Base-by-base conservation (phyloP, 2,113 vertebrate species). In the Corvus hawaiiensis region DNA sequence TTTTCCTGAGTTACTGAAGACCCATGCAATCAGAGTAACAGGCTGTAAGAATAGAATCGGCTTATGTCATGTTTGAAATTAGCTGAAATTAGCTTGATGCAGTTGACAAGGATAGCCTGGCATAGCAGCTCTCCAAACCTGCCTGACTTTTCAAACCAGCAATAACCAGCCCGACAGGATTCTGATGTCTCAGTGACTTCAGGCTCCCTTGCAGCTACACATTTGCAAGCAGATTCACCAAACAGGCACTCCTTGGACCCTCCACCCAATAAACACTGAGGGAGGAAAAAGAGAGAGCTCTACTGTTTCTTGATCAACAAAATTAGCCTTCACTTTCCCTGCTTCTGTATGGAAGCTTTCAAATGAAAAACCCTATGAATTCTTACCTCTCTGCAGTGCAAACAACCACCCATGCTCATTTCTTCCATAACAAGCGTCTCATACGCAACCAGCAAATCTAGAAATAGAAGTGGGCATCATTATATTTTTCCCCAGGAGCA, bases 11-110 rank as follows among this genome's bases (percentile, higher is more conserved):
- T 91, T 92, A 55, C 72, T 51, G 24, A 83, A 76, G 72, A 27
- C 59, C 35, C 30, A 3, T 74, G 73, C 76, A 52, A 61, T 27
- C 48, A 76, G 71, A 37, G 30, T 44, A 80, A 73, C 23, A 86
- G 59, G 33, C 75, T 88, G 15, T 85, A 90, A 89, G 84, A 96
- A 90, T 11, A 93, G 59, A 43, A 83, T 48, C 78, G 56, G 39
- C 9, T 95, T 79, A 43, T 89, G 62, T 56, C 82, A 85, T n/a
- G 37, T 91, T 88, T 87, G 49, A 88, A 93, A 90, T 77, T 20
- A 92, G 56, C 72, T 94, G 87, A 84, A 92, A 81, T 95, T 61
- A 92, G 61, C 67, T 85, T 35, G 41, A 69, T 80, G 82, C 18
- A 27, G 33, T 49, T 86, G 79, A 89, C 86, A 86, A 84, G 61